A percentile compares a stretch with the other conserved stretches of the same genome.
phyloP scores from a whole-genome alignment of 2,888 invertebrate species.

The Acrobasis repandana region DNA sequence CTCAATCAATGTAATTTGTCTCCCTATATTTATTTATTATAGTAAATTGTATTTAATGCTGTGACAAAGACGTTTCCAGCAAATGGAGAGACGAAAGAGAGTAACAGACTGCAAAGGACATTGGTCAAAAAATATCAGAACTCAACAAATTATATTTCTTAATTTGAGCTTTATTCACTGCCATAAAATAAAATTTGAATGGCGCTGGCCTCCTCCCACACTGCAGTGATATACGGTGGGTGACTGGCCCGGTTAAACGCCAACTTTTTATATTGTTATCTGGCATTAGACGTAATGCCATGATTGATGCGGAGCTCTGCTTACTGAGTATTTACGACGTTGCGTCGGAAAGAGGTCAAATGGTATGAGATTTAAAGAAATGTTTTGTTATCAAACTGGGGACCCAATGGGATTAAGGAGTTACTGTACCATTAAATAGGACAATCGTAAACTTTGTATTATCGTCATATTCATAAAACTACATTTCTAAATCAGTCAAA shows the following conservation, averaged over 20 bases:
- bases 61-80: too few relatives aligned
- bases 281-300: slow-evolving; percentile 15
- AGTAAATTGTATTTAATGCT: too few relatives aligned
- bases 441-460: too few relatives aligned
- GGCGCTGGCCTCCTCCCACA: neutral
- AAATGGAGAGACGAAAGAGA: too few relatives aligned
- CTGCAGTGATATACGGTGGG: neutral
- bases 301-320: slow-evolving; percentile 10
- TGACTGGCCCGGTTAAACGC: neutral
- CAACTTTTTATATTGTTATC: slow-evolving; percentile 11
- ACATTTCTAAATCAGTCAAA: too few relatives aligned
- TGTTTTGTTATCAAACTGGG: neutral
- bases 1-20: too few relatives aligned
- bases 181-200: neutral
- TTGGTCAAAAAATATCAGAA: neutral
- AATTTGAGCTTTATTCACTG: neutral
- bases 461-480: too few relatives aligned
- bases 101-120: too few relatives aligned
- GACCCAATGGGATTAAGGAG: neutral
- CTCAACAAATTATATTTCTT: neutral
- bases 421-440: too few relatives aligned
- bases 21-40: too few relatives aligned
- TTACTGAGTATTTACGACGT: neutral
- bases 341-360: neutral
- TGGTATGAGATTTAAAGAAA: neutral